Percentiles rank a stretch among this genome's conserved stretches.
Conservation (phyloP, 2,113 vertebrate species). For the Psilopsiagon aymara region DNA sequence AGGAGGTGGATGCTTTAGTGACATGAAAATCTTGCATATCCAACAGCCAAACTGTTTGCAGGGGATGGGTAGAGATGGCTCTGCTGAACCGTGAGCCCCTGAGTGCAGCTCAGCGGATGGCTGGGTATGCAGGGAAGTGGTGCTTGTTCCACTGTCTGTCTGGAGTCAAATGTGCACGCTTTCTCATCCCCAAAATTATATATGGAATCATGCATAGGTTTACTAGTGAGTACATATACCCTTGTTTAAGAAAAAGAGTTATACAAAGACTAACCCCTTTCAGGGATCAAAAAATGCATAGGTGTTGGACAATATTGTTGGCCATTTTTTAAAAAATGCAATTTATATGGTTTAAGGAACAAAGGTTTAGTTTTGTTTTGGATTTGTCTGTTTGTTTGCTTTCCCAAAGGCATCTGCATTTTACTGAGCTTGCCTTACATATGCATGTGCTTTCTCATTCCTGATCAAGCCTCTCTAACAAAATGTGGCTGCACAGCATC, state of each 20-base stretch:
- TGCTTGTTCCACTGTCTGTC: neutral
- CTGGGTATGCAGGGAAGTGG: neutral
- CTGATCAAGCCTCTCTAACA: neutral
- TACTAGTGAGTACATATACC: neutral
- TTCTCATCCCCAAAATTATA: neutral
- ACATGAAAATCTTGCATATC: accelerated
- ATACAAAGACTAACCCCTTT: neutral
- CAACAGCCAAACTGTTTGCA: neutral
- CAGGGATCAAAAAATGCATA: neutral
- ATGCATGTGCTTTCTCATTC: neutral
- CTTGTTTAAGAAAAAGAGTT: neutral
- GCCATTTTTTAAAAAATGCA: neutral
- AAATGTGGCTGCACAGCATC: neutral
- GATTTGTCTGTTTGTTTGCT: neutral
- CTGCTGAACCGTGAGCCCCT: accelerated
- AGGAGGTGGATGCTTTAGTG: neutral
- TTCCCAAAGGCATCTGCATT: neutral
- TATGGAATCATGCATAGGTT: neutral
- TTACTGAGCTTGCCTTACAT: neutral
- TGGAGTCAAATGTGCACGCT: neutral
- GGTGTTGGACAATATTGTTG: neutral
- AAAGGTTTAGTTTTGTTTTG: neutral
- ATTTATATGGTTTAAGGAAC: neutral
- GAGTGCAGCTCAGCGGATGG: too few species aligned
- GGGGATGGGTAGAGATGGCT: accelerated